Conservation (phyloP, 2,797 vertebrate genomes). For the Sandelia bainsii region DNA sequence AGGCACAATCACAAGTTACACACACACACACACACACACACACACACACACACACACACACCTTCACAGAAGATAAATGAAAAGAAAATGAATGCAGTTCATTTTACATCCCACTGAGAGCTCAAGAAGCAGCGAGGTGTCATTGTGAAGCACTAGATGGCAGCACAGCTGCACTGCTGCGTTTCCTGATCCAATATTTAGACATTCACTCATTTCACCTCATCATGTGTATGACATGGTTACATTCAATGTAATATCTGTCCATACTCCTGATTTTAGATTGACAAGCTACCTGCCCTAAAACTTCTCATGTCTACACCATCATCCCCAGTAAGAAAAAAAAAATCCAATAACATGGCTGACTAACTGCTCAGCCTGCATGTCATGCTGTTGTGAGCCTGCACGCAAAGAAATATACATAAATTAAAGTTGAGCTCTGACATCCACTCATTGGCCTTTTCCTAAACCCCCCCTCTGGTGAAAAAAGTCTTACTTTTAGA, state of each 20-base stretch:
- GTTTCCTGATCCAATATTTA: conserved; percentile 38
- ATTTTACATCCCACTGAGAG: conserved; percentile 27
- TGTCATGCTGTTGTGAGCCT: conserved; percentile 77
- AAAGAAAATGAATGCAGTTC: conserved; percentile 52
- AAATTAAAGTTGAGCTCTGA: conserved; percentile 79
- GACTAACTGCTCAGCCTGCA: conserved; percentile 80
- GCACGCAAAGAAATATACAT: conserved; percentile 77
- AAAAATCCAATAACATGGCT: conserved; percentile 84
- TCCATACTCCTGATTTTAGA: conserved; percentile 52
- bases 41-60: background rate
- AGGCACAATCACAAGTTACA: conserved; percentile 23
- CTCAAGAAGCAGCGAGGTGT: conserved; percentile 17
- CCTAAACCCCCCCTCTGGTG: conserved; percentile 60
- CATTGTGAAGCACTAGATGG: conserved; percentile 72
- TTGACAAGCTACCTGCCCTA: conserved; percentile 54
- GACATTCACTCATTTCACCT: conserved; percentile 36
- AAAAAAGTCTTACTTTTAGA: conserved; percentile 62
- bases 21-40: conserved; percentile 19
- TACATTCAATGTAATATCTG: conserved; percentile 51
- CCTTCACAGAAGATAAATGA: conserved; percentile 43
- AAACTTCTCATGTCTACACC: conserved; percentile 46
- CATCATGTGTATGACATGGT: conserved; percentile 61
- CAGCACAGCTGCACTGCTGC: conserved; percentile 61
- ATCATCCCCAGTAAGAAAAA: conserved; percentile 41
- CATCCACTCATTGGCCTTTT: conserved; percentile 70